Percentiles rank a stretch among this genome's conserved stretches.
phyloP scores from a whole-genome alignment of 2,797 vertebrate species.

The Sebastes iracundus region DNA sequence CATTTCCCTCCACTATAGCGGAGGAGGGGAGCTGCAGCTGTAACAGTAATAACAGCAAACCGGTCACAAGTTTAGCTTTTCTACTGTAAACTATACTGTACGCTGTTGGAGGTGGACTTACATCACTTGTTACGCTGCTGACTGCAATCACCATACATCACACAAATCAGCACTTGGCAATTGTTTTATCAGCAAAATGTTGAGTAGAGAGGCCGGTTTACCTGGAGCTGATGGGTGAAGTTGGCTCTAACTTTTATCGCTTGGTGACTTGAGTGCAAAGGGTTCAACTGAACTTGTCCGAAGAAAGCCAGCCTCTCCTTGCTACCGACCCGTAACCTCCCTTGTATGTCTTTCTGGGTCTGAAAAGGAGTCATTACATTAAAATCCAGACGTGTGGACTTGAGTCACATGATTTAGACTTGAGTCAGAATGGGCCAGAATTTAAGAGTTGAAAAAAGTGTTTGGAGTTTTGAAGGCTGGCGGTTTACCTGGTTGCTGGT shows the following conservation, averaged over 20 bases:
- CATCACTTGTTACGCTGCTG: neutral
- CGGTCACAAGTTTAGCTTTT: constrained; percentile 17
- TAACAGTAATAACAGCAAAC: constrained; percentile 56
- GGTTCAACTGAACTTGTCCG: constrained; percentile 74
- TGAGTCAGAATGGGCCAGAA: too few species aligned
- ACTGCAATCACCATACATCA: neutral
- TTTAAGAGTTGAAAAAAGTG: neutral
- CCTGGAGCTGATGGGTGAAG: constrained; percentile 84
- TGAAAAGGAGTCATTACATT: constrained; percentile 33
- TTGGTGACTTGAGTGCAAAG: constrained; percentile 57
- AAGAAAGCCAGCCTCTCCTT: constrained; percentile 79
- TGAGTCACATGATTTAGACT: too few species aligned
- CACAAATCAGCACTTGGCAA: neutral
- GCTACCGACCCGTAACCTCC: constrained; percentile 77
- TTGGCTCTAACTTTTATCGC: constrained; percentile 75
- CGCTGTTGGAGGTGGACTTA: neutral
- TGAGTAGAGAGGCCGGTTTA: constrained; percentile 50
- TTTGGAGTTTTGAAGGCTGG: neutral
- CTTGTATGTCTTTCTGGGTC: constrained; percentile 78
- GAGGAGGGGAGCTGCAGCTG: constrained; percentile 83
- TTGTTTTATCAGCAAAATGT: neutral
- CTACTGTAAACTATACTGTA: constrained; percentile 35
- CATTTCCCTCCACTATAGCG: constrained; percentile 76
- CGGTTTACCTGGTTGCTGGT: constrained; percentile 76
- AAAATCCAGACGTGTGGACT: too few species aligned